Evolutionary conservation across 2,888 invertebrate species (phyloP), one percentile per base, ranked within the genome.

Genomic region (Ormyrus rosae): DNA sequence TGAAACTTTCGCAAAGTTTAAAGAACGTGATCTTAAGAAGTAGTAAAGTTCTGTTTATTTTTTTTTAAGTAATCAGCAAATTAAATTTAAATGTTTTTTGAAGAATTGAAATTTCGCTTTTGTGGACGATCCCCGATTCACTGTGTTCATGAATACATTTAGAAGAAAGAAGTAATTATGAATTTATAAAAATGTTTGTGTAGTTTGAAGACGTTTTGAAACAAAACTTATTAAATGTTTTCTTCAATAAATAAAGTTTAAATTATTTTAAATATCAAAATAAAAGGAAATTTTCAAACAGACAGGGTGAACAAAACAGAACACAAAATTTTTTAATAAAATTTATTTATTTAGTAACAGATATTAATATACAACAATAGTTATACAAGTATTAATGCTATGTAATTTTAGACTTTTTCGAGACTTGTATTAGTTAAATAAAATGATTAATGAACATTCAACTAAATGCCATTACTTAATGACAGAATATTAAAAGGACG

Each of bases 261-360:
- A 13, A 46, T 70, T 45, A 58, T 6, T 50, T n/a, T 50, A n/a
- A 77, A 58, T 50, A 10, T n/a, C 56, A 64, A 56, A 48, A 48
- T 13, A 19, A 60, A 55, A 19, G n/a, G 6, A 63, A 58, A 58
- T 13, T 13, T 58, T 65, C 9, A 71, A 67, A 19, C 19, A 19
- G 58, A 74, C 34, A 10, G 61, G 75, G 73, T 45, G 10, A 70
- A 81, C 64, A 67, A 46, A 81, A 78, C 63, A 74, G 74, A 78
- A 78, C 74, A 78, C 74, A 78, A 51, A 65, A 64, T 77, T 80
- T 76, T 51, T 19, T 65, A 50, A 65, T 63, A 34, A 65, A 56
- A 61, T 55, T 72, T 71, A 7, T 72, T 81, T 81, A 81, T 81
- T 81, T 34, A 72, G n/a, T 11, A 63, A 45, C 45, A 70, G 55